phyloP scores from a whole-genome alignment of 23 tunicate species.

The Trididemnum clinides region DNA sequence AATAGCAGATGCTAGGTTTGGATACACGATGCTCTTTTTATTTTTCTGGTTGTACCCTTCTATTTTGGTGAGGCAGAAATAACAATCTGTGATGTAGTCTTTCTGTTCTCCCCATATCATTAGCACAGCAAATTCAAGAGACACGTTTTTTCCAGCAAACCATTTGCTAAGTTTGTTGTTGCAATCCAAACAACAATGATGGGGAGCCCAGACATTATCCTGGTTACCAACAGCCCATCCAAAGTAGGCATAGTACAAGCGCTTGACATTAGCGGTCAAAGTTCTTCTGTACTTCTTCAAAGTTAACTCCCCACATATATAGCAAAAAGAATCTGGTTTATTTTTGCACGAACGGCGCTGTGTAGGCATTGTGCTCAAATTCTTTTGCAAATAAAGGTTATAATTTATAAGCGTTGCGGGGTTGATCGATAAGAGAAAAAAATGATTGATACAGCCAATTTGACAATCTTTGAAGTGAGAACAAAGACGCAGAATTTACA shows the following conservation, averaged over 20 bases:
- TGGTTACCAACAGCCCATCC: slow-evolving; percentile 27
- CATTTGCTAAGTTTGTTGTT: neutral
- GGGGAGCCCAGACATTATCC: slow-evolving; percentile 29
- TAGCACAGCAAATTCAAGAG: slow-evolving; percentile 14
- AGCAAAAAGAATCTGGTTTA: slow-evolving; percentile 9
- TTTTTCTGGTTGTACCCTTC: neutral
- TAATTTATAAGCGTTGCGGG: too few relatives aligned
- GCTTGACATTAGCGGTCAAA: neutral
- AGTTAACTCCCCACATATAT: slow-evolving; percentile 16
- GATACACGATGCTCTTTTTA: neutral
- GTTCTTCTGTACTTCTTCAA: neutral
- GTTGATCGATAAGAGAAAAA: too few relatives aligned
- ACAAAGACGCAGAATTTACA: too few relatives aligned
- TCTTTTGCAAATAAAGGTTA: too few relatives aligned
- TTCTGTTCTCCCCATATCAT: slow-evolving; percentile 33
- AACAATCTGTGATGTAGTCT: slow-evolving; percentile 24
- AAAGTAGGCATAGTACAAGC: neutral
- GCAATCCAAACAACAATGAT: slow-evolving; percentile 12
- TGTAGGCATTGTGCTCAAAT: too few relatives aligned
- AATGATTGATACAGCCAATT: too few relatives aligned
- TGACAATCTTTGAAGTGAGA: too few relatives aligned
- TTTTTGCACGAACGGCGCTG: too few relatives aligned
- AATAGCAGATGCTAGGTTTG: slow-evolving; percentile 3
- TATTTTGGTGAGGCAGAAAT: slow-evolving; percentile 33
- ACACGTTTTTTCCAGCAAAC: slow-evolving; percentile 24